A percentile compares a stretch with the other conserved stretches of the same genome.
Conservation (phyloP, 2,113 vertebrate genomes). For the Piprites chloris region DNA sequence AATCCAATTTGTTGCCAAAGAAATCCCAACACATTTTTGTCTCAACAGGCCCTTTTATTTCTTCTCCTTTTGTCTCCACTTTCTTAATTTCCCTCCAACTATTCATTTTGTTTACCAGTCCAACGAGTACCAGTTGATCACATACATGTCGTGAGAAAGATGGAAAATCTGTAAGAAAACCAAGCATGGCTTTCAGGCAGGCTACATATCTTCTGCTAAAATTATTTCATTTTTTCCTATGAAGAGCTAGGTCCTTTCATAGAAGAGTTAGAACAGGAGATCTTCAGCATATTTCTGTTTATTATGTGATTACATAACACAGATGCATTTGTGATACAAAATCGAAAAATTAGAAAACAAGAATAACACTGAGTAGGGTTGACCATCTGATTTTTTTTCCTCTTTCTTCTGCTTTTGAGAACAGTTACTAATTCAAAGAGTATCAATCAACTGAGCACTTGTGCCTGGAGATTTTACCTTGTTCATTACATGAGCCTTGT, state of each 20-base stretch:
- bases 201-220: not conserved
- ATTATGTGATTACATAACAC: not conserved
- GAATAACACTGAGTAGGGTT: not conserved
- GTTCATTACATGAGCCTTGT: not conserved
- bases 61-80: not conserved
- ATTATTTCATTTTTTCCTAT: not conserved
- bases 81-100: not conserved
- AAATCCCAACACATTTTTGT: not conserved
- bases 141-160: not conserved
- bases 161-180: not conserved
- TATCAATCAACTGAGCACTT: not conserved
- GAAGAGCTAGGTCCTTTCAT: not conserved
- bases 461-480: not conserved
- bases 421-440: not conserved
- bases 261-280: not conserved
- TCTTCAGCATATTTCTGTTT: not conserved
- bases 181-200: not conserved
- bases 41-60: not conserved
- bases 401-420: not conserved
- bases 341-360: not conserved
- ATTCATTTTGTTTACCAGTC: not conserved
- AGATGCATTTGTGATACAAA: not conserved
- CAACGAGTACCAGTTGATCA: not conserved
- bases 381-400: not conserved
- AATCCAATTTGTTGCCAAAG: not conserved